A percentile compares a stretch with the other conserved stretches of the same genome.
phyloP scores from a whole-genome alignment of 2,797 vertebrate species.

The Lophius americanus region DNA sequence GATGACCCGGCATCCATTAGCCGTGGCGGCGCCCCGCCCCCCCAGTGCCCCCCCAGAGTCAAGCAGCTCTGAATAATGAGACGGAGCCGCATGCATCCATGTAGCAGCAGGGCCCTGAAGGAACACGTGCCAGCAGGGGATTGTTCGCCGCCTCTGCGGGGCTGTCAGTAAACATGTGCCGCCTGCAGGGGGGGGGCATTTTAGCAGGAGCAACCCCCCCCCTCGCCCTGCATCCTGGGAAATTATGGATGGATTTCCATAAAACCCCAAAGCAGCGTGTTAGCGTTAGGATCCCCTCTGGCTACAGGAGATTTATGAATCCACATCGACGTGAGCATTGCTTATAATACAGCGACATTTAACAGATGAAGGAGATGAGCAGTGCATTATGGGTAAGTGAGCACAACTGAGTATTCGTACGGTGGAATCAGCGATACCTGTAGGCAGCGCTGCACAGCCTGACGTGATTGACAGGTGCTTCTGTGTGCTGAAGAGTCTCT shows the following conservation, averaged over 20 bases:
- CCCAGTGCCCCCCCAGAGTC: slow-evolving; percentile 69
- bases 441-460: slow-evolving; percentile 36
- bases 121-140: slow-evolving; percentile 73
- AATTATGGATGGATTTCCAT: slow-evolving; percentile 76
- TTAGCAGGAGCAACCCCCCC: slow-evolving; percentile 61
- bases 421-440: slow-evolving; percentile 51
- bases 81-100: slow-evolving; percentile 79
- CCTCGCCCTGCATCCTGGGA: slow-evolving; percentile 67
- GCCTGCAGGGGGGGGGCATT: slow-evolving; percentile 70
- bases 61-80: slow-evolving; percentile 82
- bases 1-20: slow-evolving; percentile 76
- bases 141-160: slow-evolving; percentile 78
- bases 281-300: slow-evolving; percentile 71
- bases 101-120: slow-evolving; percentile 76
- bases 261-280: slow-evolving; percentile 72
- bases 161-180: slow-evolving; percentile 83
- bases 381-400: slow-evolving; percentile 65
- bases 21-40: slow-evolving; percentile 62
- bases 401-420: slow-evolving; percentile 53
- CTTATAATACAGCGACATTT: slow-evolving; percentile 76
- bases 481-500: slow-evolving; percentile 28
- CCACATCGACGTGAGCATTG: slow-evolving; percentile 73
- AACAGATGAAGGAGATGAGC: slow-evolving; percentile 64
- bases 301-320: slow-evolving; percentile 77
- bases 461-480: slow-evolving; percentile 55